phyloP scores from a whole-genome alignment of 2,113 vertebrate species.

The Syrmaticus mikado region DNA sequence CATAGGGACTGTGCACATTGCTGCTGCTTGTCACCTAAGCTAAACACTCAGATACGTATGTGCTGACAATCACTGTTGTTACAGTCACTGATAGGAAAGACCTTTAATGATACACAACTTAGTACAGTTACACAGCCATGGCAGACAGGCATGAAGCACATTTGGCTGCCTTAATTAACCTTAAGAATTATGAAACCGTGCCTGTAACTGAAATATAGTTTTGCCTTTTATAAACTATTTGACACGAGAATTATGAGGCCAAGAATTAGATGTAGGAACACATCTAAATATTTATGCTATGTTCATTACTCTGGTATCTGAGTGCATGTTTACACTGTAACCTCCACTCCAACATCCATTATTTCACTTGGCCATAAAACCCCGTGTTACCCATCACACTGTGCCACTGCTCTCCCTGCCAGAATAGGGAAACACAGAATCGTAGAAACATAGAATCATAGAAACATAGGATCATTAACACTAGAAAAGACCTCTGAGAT shows the following conservation, averaged over 20 bases:
- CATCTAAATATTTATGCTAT: slow-evolving; percentile 48
- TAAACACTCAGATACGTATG: not conserved
- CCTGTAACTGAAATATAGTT: not conserved
- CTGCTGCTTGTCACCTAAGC: not conserved
- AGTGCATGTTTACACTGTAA: slow-evolving; percentile 4
- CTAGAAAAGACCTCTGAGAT: not conserved
- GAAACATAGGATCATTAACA: no score
- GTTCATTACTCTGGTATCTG: not conserved
- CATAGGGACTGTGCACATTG: rapidly evolving
- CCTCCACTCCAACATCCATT: not conserved
- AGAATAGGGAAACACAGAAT: not conserved
- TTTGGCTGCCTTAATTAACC: slow-evolving; percentile 31
- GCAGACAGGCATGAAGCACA: not conserved
- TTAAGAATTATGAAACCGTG: not conserved
- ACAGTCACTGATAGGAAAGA: not conserved
- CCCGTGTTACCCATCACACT: rapidly evolving
- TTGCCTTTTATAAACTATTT: slow-evolving; percentile 48
- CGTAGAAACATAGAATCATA: no score
- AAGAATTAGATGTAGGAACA: slow-evolving; percentile 42
- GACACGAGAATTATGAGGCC: slow-evolving; percentile 37
- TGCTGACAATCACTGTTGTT: not conserved
- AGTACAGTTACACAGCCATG: not conserved
- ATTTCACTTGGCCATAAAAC: not conserved
- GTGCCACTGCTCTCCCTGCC: not conserved
- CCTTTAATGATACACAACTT: not conserved